These are phyloP conservation scores for Bucco capensis DNA, from an alignment of 2,113 vertebrate species.

Conservation along the genomic window DNA sequence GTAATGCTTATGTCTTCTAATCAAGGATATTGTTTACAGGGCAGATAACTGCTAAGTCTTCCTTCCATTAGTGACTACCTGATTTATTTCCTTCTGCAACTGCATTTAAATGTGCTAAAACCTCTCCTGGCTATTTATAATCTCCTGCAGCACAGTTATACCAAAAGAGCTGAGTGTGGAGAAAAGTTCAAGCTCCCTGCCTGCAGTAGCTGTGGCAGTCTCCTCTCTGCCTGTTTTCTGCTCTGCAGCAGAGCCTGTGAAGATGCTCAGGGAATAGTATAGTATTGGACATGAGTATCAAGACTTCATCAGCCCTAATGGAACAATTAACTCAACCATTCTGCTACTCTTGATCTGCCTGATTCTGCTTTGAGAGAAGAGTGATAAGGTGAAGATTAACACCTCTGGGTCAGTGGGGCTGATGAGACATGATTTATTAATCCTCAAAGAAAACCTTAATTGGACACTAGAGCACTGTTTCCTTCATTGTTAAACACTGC, in stretches of 20 bases:
- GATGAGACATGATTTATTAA: conserved; percentile 75
- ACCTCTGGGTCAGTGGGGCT: conserved; percentile 59
- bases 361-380: conserved; percentile 69
- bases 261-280: not conserved
- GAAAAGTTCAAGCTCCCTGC: not conserved
- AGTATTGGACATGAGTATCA: conserved; percentile 6
- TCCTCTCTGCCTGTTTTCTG: not conserved
- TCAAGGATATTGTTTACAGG: conserved; percentile 27
- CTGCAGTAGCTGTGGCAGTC: not conserved
- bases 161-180: not conserved
- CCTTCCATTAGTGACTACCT: conserved; percentile 15
- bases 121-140: not conserved
- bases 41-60: conserved; percentile 6
- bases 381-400: conserved; percentile 71
- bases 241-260: not conserved
- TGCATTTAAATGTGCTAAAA: not conserved
- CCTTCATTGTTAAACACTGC: conserved; percentile 70
- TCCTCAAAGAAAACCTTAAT: conserved; percentile 74
- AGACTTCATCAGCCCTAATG: conserved; percentile 50
- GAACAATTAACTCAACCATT: conserved; percentile 65
- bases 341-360: conserved; percentile 61
- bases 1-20: conserved; percentile 5
- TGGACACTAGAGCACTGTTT: conserved; percentile 63
- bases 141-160: not conserved
- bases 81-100: conserved; percentile 1